Evolutionary conservation across 2,888 invertebrate species (phyloP).

Genomic region (Scrobipalpa costella): DNA sequence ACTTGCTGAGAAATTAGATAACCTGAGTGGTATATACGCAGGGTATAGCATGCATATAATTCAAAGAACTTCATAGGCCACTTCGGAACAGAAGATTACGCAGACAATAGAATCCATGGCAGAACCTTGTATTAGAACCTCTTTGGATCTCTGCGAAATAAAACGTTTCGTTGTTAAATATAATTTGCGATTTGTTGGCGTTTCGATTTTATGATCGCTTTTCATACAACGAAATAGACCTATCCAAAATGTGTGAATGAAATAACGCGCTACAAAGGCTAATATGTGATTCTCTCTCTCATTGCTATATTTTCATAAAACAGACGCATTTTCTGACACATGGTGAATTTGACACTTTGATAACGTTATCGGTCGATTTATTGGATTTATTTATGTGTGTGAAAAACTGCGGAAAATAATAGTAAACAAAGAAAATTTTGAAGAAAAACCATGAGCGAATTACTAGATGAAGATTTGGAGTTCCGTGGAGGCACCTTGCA

Average conservation of each 20-base stretch:
- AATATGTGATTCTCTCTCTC: not conserved
- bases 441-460: conserved; percentile 59
- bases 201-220: not conserved
- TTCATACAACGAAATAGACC: too few relatives aligned
- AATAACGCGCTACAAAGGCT: not conserved
- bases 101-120: too few relatives aligned
- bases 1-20: too few relatives aligned
- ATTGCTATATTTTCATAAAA: not conserved
- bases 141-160: too few relatives aligned
- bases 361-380: conserved; percentile 55
- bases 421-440: conserved; percentile 24
- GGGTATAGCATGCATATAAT: too few relatives aligned
- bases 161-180: too few relatives aligned
- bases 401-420: conserved; percentile 24
- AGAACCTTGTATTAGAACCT: too few relatives aligned
- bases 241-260: not conserved
- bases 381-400: conserved; percentile 40
- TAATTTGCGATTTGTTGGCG: too few relatives aligned
- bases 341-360: conserved; percentile 34
- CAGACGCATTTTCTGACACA: conserved; percentile 34
- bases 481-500: conserved; percentile 80
- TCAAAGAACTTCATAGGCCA: too few relatives aligned
- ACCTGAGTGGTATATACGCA: too few relatives aligned
- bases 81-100: too few relatives aligned
- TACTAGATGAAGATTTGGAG: conserved; percentile 80